Evolutionary conservation across 2,113 vertebrate genomes (phyloP).

Genomic region (Gopherus evgoodei): DNA sequence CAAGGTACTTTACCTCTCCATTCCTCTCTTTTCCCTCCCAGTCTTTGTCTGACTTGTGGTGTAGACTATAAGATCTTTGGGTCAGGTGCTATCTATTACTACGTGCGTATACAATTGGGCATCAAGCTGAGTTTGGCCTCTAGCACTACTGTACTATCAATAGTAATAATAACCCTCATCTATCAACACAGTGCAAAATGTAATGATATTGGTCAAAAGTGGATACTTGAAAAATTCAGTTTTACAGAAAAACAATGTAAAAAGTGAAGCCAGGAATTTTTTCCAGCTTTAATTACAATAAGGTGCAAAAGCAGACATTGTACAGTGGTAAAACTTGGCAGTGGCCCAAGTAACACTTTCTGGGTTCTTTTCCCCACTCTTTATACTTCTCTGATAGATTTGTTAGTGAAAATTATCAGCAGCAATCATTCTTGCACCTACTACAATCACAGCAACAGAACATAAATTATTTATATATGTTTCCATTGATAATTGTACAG

Average conservation of each 20-base stretch:
- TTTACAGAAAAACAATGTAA: neutral
- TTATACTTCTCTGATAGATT: neutral
- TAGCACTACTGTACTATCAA: slow-evolving; percentile 7
- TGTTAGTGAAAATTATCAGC: neutral
- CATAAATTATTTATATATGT: neutral
- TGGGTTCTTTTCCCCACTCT: accelerated
- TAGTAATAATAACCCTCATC: neutral
- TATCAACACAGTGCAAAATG: neutral
- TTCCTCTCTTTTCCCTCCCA: slow-evolving; percentile 9
- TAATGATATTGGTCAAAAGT: neutral
- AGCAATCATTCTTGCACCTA: accelerated
- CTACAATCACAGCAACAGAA: neutral
- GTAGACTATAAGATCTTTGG: neutral
- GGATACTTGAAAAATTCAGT: neutral
- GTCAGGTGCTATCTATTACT: neutral
- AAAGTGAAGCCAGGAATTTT: neutral
- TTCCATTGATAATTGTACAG: neutral
- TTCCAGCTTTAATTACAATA: neutral
- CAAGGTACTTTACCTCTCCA: neutral
- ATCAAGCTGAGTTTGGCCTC: slow-evolving; percentile 15
- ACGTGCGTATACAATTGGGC: neutral
- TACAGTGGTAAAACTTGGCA: neutral
- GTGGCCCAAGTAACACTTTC: neutral
- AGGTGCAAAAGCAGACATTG: neutral
- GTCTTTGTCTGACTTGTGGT: neutral